Conservation (phyloP, 2,797 vertebrate genomes). For the Sebastolobus altivelis region DNA sequence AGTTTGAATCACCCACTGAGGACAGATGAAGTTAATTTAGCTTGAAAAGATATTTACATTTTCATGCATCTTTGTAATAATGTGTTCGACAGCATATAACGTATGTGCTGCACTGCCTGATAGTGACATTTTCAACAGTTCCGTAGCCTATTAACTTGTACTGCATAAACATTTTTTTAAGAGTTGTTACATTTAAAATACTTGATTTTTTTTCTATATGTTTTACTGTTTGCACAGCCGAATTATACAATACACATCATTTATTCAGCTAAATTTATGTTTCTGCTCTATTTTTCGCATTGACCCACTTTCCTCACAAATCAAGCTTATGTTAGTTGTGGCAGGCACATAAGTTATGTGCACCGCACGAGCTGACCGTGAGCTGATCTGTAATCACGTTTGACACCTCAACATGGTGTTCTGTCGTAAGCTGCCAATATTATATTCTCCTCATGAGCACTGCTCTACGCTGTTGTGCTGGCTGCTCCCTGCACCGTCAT, state of each 20-base stretch:
- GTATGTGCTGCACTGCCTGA: neutral
- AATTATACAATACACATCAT: neutral
- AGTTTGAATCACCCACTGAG: neutral
- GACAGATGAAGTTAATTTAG: neutral
- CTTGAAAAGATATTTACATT: neutral
- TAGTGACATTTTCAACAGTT: neutral
- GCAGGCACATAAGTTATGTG: neutral
- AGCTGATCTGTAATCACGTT: conserved; percentile 12
- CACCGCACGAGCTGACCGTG: neutral
- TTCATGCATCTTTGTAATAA: neutral
- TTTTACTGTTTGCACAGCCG: neutral
- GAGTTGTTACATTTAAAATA: neutral
- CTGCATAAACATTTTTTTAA: neutral
- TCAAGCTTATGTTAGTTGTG: neutral
- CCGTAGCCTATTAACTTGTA: neutral
- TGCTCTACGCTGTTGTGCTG: neutral
- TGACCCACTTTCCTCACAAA: conserved; percentile 29
- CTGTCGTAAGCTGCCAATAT: neutral
- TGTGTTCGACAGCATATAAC: neutral
- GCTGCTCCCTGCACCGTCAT: neutral
- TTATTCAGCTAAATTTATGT: neutral
- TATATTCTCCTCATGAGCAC: neutral
- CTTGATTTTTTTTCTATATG: neutral
- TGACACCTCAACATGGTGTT: conserved; percentile 1
- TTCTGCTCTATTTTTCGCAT: conserved; percentile 3